Evolutionary conservation across 2,888 invertebrate genomes (phyloP), one percentile per base, ranked within the genome.

Genomic region (Andrena minutula): DNA sequence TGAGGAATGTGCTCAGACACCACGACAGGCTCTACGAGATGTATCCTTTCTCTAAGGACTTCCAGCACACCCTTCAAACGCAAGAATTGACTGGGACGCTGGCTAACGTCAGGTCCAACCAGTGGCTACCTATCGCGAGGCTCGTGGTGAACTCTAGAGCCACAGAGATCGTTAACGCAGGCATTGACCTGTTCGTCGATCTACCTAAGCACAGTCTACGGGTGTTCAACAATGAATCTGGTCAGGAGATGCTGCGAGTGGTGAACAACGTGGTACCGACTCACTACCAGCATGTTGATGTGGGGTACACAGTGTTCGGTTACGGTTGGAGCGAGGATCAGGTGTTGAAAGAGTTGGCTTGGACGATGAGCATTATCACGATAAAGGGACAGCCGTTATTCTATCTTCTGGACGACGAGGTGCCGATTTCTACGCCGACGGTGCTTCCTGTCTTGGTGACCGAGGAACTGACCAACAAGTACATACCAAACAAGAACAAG

Each of bases 291-390:
- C 28, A 86, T 2, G 69, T 76, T 7, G 66, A 75, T 7, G n/a
- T 64, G 0, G 92, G 92, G 2, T 92, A 91, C 70, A 91, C 91
- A 8, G 60, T 92, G 0, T 79, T 92, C 30, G 90, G 86, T 16
- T 91, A 92, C 20, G 91, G 91, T 0, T 88, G 86, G 84, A 84
- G 35, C 35, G 83, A 86, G 0, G 66, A 82, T 7, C 47, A 68
- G 2, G 61, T 35, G 12, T 64, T 70, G 20, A 86, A 79, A 23
- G 88, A 91, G n/a, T 10, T 87, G 23, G 58, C 86, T 0, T 92
- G 92, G 91, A 82, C 79, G 0, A 63, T 92, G n/a, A 86, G 85
- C 32, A 51, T 91, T 5, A 61, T 88, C 26, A 90, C 88, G 0
- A 69, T 84, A 7, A 92, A 92, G 64, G 89, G 88, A 0, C 81